Evolutionary conservation across 2,888 invertebrate species (phyloP).

Genomic region (Xestia sexstrigata): DNA sequence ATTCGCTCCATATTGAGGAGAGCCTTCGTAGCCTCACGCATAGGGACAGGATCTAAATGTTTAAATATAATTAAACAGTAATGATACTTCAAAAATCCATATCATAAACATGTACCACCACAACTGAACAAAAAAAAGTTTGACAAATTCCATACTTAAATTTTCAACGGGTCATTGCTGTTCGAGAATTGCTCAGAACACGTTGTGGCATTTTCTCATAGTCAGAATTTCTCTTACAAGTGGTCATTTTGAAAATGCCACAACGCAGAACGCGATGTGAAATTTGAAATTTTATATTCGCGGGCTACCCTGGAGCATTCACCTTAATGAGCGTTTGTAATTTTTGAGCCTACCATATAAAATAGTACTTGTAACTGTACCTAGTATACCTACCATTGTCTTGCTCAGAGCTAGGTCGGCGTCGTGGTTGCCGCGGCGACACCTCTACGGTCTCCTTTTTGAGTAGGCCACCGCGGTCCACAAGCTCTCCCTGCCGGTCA

Average conservation of each 20-base stretch:
- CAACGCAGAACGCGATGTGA: not conserved
- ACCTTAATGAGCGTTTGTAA: not conserved
- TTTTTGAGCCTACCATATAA: not conserved
- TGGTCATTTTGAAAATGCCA: not conserved
- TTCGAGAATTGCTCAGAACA: not conserved
- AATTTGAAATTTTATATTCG: no score
- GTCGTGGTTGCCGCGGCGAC: not conserved
- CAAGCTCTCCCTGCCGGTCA: not conserved
- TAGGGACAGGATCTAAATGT: not conserved
- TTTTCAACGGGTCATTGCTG: not conserved
- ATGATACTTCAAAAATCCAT: not conserved
- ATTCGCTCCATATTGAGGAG: constrained; percentile 27
- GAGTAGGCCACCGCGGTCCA: not conserved
- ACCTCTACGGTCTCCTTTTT: not conserved
- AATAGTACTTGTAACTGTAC: not conserved
- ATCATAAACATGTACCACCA: not conserved
- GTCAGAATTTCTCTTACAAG: not conserved
- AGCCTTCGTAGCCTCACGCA: constrained; percentile 12
- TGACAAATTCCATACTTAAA: not conserved
- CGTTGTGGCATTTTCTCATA: no score
- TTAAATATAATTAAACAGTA: not conserved
- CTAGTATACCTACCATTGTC: not conserved
- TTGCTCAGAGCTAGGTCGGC: not conserved
- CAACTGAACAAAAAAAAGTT: not conserved
- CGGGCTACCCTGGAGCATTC: no score